Percentiles rank a stretch among this genome's conserved stretches.
Evolutionary conservation across 2,113 vertebrate genomes (phyloP).

Genomic region (Cyprinodon tularosa): DNA sequence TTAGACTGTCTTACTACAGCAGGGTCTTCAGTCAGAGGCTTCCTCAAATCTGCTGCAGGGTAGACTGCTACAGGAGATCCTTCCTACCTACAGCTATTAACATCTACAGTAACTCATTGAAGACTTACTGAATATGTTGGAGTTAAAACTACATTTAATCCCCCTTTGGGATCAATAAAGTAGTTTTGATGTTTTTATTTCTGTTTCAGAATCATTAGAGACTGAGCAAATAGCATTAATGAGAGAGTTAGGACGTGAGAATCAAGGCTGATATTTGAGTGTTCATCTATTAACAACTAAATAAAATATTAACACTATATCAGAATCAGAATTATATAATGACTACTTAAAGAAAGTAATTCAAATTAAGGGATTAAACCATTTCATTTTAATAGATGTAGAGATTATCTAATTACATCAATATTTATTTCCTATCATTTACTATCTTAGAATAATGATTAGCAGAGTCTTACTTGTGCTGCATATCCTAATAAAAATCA

Average conservation of each 20-base stretch:
- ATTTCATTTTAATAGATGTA: neutral
- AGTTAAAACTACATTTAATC: too few relatives aligned
- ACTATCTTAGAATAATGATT: neutral
- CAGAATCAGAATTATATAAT: too few relatives aligned
- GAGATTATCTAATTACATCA: neutral
- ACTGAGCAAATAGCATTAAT: too few relatives aligned
- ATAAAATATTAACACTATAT: neutral
- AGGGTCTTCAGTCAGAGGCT: too few relatives aligned
- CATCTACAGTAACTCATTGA: too few relatives aligned
- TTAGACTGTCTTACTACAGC: too few relatives aligned
- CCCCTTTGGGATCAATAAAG: too few relatives aligned
- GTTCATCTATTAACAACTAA: neutral
- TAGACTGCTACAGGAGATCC: too few relatives aligned
- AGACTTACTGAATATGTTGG: too few relatives aligned
- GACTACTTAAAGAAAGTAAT: neutral
- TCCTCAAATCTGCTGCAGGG: too few relatives aligned
- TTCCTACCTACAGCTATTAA: too few relatives aligned
- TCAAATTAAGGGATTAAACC: neutral
- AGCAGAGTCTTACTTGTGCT: neutral
- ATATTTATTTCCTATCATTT: neutral
- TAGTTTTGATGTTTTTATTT: neutral
- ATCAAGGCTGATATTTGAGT: neutral
- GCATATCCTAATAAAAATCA: conserved; percentile 6
- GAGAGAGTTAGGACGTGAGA: neutral
- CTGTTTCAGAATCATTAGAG: neutral